Base-by-base conservation (phyloP, 2,888 invertebrate species). In the Lepidocyrtinus sp. region DNA sequence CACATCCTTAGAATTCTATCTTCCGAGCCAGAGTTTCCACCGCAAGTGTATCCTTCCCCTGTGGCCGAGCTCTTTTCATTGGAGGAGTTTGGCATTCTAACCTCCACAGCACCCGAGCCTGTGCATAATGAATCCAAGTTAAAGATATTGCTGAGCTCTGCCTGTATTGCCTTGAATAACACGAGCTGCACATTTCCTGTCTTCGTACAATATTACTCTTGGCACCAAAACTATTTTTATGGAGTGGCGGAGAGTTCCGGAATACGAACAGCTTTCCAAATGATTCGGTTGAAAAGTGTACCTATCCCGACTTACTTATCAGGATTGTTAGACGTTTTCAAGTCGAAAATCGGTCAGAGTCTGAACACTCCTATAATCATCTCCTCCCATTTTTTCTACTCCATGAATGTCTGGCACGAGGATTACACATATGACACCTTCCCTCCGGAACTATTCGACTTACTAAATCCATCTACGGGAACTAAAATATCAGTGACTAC, bases 141-240 rank as follows among this genome's bases (percentile, higher is more conserved):
- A 64, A 95, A 95, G 89, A 90, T 95, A 82, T 91, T 94, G 45
- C 91, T 94, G 87, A 97, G 95, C 89, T 96, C 95, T 80, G 90
- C 93, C 68, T 93, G 93, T 83, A 94, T 98, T 82, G 96, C 96
- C 2, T 91, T 94, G 50, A 93, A 92, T 74, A 97, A 96, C 89
- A 92, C 94, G 12, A 92, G 92, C 87, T 94, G 92, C 88, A 92
- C 93, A 81, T 91, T 96, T 82, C 97, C 98, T 22, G 90, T 96
- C 22, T 96, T 98, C 89, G 91, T 97, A 24, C 96, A 97, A 90
- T 92, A 96, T 24, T 91, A 94, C 87, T 94, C 95, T 88, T 92
- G 92, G 84, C 94, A 94, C 92, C 94, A 96, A 87, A 92, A 93
- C 71, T 93, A 93, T 87, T 90, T 89, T 83, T 88, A 93, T 69